A percentile compares a stretch with the other conserved stretches of the same genome.
phyloP scores from a whole-genome alignment of 2,888 invertebrate genomes.

The Scaptomyza flava region DNA sequence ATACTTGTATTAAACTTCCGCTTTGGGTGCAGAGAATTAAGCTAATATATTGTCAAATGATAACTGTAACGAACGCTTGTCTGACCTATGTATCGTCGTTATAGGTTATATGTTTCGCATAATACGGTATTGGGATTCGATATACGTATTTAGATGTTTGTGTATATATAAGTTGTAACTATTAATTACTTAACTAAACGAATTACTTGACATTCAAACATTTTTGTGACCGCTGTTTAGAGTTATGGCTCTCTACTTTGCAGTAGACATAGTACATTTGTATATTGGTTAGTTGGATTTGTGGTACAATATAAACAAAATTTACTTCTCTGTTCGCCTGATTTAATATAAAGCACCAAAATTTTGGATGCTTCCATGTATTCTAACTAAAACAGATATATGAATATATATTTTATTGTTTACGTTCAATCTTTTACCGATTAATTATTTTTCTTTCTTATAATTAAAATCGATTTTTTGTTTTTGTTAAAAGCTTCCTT shows the following conservation, averaged over 20 bases:
- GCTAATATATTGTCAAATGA: conserved; percentile 39
- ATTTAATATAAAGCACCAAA: conserved; percentile 49
- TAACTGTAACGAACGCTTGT: conserved; percentile 12
- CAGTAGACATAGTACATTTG: not conserved
- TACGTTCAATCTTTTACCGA: conserved; percentile 8
- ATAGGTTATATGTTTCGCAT: conserved; percentile 16
- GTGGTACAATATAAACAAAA: conserved; percentile 9
- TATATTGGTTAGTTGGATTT: not conserved
- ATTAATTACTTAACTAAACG: conserved; percentile 9
- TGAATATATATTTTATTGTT: conserved; percentile 1
- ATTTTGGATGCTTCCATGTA: conserved; percentile 11
- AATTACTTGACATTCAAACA: conserved; percentile 20
- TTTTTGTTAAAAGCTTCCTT: conserved; percentile 40
- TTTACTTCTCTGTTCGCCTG: conserved; percentile 21
- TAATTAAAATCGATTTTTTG: conserved; percentile 39
- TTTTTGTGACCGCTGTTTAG: conserved; percentile 22
- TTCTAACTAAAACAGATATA: conserved; percentile 39
- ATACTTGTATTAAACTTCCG: conserved; percentile 3
- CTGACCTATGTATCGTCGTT: not conserved
- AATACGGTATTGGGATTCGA: conserved; percentile 27
- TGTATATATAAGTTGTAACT: not conserved
- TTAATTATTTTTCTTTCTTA: not conserved
- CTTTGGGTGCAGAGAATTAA: conserved; percentile 24
- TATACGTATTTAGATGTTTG: conserved; percentile 1
- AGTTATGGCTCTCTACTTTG: conserved; percentile 7